phyloP scores from a whole-genome alignment of 2,888 invertebrate genomes.

The Theretra japonica region DNA sequence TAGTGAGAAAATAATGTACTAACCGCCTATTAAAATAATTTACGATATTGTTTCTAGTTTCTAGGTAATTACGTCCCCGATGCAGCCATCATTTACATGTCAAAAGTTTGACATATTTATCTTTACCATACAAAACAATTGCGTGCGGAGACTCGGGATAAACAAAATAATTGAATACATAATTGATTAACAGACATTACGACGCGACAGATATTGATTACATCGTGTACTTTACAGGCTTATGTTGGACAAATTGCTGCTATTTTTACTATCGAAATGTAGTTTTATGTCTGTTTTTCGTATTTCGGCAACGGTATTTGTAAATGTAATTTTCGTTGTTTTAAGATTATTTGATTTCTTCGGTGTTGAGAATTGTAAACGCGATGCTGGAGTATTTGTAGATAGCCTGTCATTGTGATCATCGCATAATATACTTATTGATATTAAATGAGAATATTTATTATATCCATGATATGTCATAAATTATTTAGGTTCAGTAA shows the following conservation, averaged over 20 bases:
- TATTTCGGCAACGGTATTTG: background rate
- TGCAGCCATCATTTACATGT: background rate
- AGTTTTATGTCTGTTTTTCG: background rate
- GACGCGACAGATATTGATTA: slow-evolving; percentile 37
- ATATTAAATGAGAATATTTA: too few relatives aligned
- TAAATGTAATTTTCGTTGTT: background rate
- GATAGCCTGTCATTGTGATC: too few relatives aligned
- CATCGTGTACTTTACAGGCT: slow-evolving; percentile 2
- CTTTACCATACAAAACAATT: slow-evolving; percentile 40
- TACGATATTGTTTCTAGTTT: background rate
- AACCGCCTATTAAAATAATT: too few relatives aligned
- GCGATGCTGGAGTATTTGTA: too few relatives aligned
- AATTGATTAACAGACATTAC: slow-evolving; percentile 40
- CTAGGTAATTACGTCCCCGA: background rate
- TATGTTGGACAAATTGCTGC: slow-evolving; percentile 1
- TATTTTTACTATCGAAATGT: background rate
- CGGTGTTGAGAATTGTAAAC: too few relatives aligned
- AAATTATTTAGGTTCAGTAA: too few relatives aligned
- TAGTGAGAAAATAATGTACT: too few relatives aligned
- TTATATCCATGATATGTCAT: too few relatives aligned
- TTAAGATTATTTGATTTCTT: too few relatives aligned
- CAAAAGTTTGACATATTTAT: slow-evolving; percentile 5
- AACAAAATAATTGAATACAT: slow-evolving; percentile 39
- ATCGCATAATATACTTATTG: too few relatives aligned
- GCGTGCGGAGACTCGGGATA: slow-evolving; percentile 39